Evolutionary conservation across 2,797 vertebrate genomes (phyloP).

Genomic region (Coracias cyanogaster): DNA sequence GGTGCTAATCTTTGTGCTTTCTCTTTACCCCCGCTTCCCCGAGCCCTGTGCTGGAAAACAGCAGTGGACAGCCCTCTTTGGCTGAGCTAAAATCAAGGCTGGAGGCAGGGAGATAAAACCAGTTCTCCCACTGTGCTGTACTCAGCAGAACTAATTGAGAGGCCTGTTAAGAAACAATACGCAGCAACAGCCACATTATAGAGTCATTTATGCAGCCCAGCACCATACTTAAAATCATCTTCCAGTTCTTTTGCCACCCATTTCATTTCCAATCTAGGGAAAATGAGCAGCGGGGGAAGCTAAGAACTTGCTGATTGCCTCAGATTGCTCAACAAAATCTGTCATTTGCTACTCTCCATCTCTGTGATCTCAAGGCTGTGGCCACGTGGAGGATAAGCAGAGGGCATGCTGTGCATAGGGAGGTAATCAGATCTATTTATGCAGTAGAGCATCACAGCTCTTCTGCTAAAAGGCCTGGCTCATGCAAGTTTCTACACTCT

Average conservation of each 20-base stretch:
- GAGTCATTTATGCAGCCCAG: not conserved
- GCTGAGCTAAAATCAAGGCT: slow-evolving; percentile 6
- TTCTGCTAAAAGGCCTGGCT: not conserved
- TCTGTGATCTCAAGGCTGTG: not conserved
- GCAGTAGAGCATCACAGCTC: not conserved
- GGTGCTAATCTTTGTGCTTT: not conserved
- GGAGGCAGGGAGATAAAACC: slow-evolving; percentile 43
- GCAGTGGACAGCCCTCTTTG: not conserved
- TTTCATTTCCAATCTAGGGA: slow-evolving; percentile 1
- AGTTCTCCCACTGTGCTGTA: slow-evolving; percentile 21
- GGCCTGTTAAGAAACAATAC: slow-evolving; percentile 15
- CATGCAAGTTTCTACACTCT: not conserved
- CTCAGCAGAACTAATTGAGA: slow-evolving; percentile 53
- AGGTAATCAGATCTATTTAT: not conserved
- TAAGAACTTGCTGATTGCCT: not conserved
- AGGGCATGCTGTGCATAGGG: not conserved
- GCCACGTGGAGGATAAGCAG: not conserved
- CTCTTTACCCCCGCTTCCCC: not conserved
- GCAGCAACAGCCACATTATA: not conserved
- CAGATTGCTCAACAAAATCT: not conserved
- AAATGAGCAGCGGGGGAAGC: not conserved
- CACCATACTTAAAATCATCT: slow-evolving; percentile 5
- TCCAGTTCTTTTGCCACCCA: not conserved
- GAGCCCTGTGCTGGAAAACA: not conserved
- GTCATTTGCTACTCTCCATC: not conserved